These are phyloP conservation scores for Epicauta chinensis DNA, from an alignment of 1,140 invertebrate genomes.

Conservation along the genomic window DNA sequence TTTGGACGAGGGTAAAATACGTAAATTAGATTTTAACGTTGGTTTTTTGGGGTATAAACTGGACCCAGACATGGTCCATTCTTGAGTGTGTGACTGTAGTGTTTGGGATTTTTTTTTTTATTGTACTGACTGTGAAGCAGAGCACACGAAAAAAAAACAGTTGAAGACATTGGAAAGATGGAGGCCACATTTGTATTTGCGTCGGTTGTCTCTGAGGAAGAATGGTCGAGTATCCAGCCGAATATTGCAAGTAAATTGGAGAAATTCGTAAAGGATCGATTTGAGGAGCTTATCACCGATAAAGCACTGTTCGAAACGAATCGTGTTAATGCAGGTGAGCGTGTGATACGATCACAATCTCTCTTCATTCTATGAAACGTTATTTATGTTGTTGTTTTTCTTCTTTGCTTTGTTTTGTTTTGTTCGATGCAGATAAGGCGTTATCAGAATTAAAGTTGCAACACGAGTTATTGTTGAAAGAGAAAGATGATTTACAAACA, in stretches of 20 bases:
- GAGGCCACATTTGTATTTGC: conserved; percentile 28
- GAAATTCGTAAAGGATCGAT: conserved; percentile 54
- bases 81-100: too few species aligned
- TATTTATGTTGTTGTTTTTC: conserved; percentile 31
- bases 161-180: conserved; percentile 4
- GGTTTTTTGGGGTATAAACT: too few species aligned
- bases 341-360: too few species aligned
- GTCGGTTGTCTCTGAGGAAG: conserved; percentile 38
- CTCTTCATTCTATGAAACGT: too few species aligned
- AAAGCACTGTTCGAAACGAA: conserved; percentile 61
- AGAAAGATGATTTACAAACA: conserved; percentile 56
- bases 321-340: conserved; percentile 53
- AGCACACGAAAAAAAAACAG: too few species aligned
- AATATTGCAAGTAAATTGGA: conserved; percentile 53
- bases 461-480: conserved; percentile 50
- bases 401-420: too few species aligned
- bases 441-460: conserved; percentile 51
- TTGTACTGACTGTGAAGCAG: too few species aligned
- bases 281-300: conserved; percentile 62
- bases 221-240: conserved; percentile 46
- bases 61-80: too few species aligned
- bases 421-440: conserved; percentile 61
- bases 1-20: too few species aligned
- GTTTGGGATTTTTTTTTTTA: too few species aligned
- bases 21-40: too few species aligned